Evolutionary conservation across 2,113 vertebrate genomes (phyloP).

Genomic region (Mesembrinibis cayennensis): DNA sequence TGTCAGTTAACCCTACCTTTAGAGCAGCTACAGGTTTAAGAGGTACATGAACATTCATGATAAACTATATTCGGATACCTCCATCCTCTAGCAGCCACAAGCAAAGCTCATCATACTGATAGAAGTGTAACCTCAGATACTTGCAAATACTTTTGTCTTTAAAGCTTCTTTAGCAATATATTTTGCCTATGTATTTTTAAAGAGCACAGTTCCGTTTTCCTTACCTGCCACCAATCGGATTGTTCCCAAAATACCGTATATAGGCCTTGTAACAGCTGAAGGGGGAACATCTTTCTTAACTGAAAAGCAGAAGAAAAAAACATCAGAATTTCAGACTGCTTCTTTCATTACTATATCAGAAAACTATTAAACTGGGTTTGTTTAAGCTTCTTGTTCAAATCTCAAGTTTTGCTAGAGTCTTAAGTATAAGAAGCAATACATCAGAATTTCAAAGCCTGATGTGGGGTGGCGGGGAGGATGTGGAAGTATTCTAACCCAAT

Average conservation of each 20-base stretch:
- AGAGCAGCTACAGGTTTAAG: not conserved
- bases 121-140: not conserved
- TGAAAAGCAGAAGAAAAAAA: conserved; percentile 58
- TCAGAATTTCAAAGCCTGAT: not conserved
- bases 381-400: not conserved
- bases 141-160: not conserved
- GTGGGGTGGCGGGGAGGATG: rapidly evolving
- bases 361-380: not conserved
- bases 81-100: not conserved
- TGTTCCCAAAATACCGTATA: conserved; percentile 93
- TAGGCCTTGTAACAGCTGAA: conserved; percentile 86
- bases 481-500: not conserved
- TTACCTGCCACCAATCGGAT: conserved; percentile 93
- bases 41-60: not conserved
- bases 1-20: not conserved
- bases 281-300: conserved; percentile 90
- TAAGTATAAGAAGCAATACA: not conserved
- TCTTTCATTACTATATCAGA: not conserved
- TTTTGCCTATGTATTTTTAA: not conserved
- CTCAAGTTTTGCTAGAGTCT: not conserved
- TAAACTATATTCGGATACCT: not conserved
- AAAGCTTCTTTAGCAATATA: not conserved
- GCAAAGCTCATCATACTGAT: not conserved
- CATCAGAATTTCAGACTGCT: not conserved
- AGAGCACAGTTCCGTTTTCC: not conserved